Evolutionary conservation across 2,797 vertebrate species (phyloP), one percentile per base, ranked within the genome.

Genomic region (Anguilla marmorata): DNA sequence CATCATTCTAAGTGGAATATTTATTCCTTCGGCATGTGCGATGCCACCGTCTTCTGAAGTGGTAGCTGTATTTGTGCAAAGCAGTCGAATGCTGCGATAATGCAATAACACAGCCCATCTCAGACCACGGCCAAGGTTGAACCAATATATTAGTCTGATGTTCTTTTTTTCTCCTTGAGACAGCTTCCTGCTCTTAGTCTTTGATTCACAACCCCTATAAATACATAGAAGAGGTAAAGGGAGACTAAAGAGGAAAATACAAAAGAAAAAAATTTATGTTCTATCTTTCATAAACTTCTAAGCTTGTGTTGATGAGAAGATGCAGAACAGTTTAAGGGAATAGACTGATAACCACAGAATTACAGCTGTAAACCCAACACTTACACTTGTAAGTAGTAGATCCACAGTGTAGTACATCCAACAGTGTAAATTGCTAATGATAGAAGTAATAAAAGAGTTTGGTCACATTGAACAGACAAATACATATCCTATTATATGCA

Each of bases 151-250:
- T 88, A 90, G 90, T 92, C 90, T 89, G 89, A 87, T 85, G 66
- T 50, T 88, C 88, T 87, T 88, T 91, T 89, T 27, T 86, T 86
- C 91, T 92, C 91, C 92, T 92, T 92, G 89, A 91, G 91, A 94
- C 91, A 88, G 90, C 92, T 92, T 88, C 92, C 88, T 88, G 85
- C 87, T 45, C 58, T 89, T 82, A 87, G 79, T 85, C 58, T 60
- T 80, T 83, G 16, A 76, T 90, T 89, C 91, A 92, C 82, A 92
- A 86, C 89, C 88, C 86, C 86, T 86, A 89, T 83, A 93, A 91
- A 93, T 90, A 91, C 91, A 93, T 89, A 91, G 92, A 89, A 50
- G 33, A 8, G 85, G 76, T 72, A 79, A 84, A 69, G 89, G 89
- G 24, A 87, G 86, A 63, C 63, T 27, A 33, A 86, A 87, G 83